Conservation (phyloP, 2,113 vertebrate genomes). For the Lucifuga dentata region DNA sequence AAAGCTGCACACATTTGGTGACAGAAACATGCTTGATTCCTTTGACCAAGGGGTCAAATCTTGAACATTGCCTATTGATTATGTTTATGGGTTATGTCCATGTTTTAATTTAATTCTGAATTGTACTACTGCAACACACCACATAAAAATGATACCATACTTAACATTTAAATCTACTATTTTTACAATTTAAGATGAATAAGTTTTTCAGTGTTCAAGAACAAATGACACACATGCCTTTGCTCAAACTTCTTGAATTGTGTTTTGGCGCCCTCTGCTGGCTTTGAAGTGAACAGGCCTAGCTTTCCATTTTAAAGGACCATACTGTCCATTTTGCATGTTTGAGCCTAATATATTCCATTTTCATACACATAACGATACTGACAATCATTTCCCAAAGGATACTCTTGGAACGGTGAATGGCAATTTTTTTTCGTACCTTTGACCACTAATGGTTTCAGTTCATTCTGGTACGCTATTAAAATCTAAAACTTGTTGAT, state of each 20-base stretch:
- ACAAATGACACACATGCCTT: background rate
- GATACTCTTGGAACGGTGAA: too few relatives aligned
- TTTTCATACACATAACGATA: too few relatives aligned
- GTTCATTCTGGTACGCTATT: too few relatives aligned
- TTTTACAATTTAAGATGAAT: background rate
- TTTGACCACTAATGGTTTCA: too few relatives aligned
- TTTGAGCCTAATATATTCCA: too few relatives aligned
- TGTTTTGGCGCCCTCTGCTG: slow-evolving; percentile 63
- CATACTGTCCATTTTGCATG: too few relatives aligned
- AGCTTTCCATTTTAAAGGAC: background rate
- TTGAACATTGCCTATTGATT: slow-evolving; percentile 4
- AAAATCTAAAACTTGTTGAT: too few relatives aligned
- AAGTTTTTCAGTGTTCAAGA: background rate
- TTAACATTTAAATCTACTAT: background rate
- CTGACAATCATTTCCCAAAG: too few relatives aligned
- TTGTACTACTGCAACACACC: background rate
- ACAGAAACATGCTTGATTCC: slow-evolving; percentile 2
- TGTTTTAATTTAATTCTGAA: too few relatives aligned
- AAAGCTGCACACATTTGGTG: slow-evolving; percentile 6
- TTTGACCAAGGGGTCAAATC: background rate
- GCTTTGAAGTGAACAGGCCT: background rate
- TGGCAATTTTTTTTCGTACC: too few relatives aligned
- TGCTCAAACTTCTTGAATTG: background rate
- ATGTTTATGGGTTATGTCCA: too few relatives aligned
- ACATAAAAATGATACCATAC: background rate